Conservation (phyloP, 2,113 vertebrate species). For the Eira barbara region DNA sequence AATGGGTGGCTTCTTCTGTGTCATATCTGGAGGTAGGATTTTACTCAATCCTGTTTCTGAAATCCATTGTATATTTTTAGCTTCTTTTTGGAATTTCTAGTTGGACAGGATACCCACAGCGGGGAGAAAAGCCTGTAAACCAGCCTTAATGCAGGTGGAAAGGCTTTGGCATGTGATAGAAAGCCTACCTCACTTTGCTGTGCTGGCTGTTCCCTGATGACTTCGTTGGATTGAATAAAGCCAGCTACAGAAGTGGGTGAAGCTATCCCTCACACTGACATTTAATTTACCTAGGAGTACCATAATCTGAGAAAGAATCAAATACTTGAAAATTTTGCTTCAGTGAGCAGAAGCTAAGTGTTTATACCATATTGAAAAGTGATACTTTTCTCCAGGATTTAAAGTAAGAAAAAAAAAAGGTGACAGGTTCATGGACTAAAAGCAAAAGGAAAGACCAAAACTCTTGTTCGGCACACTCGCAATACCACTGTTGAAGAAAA, state of each 20-base stretch:
- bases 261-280: slow-evolving; percentile 50
- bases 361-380: slow-evolving; percentile 48
- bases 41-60: neutral
- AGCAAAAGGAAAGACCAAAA: neutral
- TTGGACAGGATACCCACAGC: neutral
- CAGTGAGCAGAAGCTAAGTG: slow-evolving; percentile 38
- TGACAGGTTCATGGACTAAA: neutral
- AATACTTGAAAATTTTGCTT: slow-evolving; percentile 59
- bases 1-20: neutral
- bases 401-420: neutral
- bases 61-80: neutral
- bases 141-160: neutral
- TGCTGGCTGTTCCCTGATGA: neutral
- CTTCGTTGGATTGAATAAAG: slow-evolving; percentile 55
- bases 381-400: slow-evolving; percentile 39
- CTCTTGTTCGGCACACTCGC: neutral
- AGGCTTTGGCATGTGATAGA: slow-evolving; percentile 1
- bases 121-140: neutral
- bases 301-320: slow-evolving; percentile 63
- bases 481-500: neutral
- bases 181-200: neutral
- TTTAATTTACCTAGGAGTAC: slow-evolving; percentile 67
- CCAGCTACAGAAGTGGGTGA: slow-evolving; percentile 5
- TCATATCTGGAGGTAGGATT: neutral
- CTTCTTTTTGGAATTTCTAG: neutral